Evolutionary conservation across 2,888 invertebrate species (phyloP), one percentile per base, ranked within the genome.

Genomic region (Xestia c-nigrum): DNA sequence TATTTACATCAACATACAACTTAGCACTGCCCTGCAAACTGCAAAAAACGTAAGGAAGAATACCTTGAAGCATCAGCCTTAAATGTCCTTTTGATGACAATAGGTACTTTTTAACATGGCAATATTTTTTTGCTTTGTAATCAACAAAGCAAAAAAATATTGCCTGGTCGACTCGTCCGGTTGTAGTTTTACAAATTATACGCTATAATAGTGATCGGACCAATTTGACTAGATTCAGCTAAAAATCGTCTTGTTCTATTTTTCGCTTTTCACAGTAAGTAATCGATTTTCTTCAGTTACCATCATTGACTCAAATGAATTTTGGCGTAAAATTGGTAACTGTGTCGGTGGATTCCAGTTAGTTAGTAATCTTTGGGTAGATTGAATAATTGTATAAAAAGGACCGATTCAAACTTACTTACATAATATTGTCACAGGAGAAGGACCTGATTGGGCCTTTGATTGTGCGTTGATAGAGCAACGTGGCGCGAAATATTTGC

Each of bases 261-360:
- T 84, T 78, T 64, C 65, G 46, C 24, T 78, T 78, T 78, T 61
- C 67, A 59, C 57, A 40, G 38, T 78, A 84, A 88, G 38, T 78
- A 84, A 88, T 87, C 84, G 78, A 87, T 88, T 88, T 50, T 78
- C 38, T 24, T 38, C 76, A 72, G 76, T 47, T 64, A 68, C 61
- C 64, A 76, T 83, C 65, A 70, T 68, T 63, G 59, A 68, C 47
- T 68, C 24, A 65, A 69, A 38, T 71, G 31, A 67, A 65, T 74
- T 83, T 74, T 68, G 66, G 67, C 78, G 76, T 88, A 68, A 86
- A 86, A 85, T 88, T 82, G 72, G 50, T 80, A 81, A 79, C 84
- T 72, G 86, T 74, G 72, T 10, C 12, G 14, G 24, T 24, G 24
- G 31, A 65, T 40, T 40, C 47, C 50, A 46, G 64, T 68, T 68